Conservation (phyloP, 2,888 invertebrate species). For the Eupithecia vulgata region DNA sequence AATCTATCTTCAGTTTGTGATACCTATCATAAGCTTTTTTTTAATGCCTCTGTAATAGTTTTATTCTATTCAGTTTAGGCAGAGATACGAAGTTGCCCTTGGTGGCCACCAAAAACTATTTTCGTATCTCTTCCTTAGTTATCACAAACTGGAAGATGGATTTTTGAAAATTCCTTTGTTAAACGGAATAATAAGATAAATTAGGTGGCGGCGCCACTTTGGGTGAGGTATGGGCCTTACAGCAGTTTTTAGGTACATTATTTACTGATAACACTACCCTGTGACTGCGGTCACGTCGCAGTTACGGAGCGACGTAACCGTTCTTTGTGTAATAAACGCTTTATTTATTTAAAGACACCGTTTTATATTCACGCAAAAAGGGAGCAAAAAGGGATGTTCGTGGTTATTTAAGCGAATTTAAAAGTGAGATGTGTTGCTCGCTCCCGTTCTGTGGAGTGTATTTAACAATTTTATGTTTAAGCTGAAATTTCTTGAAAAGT, state of each 20-base stretch:
- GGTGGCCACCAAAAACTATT: too few species aligned
- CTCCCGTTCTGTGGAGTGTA: conserved; percentile 30
- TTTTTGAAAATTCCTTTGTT: too few species aligned
- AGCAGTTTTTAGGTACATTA: neutral
- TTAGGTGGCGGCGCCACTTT: too few species aligned
- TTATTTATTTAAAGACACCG: conserved; percentile 52
- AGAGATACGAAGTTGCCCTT: too few species aligned
- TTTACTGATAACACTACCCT: conserved; percentile 19
- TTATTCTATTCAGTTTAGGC: too few species aligned
- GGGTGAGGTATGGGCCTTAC: too few species aligned
- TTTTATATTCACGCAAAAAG: conserved; percentile 51
- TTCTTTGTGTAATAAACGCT: conserved; percentile 51
- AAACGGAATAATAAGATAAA: too few species aligned
- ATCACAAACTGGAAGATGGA: too few species aligned
- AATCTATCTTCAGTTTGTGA: too few species aligned
- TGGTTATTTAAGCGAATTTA: conserved; percentile 48
- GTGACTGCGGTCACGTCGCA: conserved; percentile 38
- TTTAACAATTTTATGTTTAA: conserved; percentile 34
- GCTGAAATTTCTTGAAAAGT: neutral
- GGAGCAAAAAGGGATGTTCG: conserved; percentile 40
- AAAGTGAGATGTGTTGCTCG: conserved; percentile 38
- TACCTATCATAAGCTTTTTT: too few species aligned
- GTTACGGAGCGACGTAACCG: conserved; percentile 47
- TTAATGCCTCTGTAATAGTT: too few species aligned
- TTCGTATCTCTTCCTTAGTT: too few species aligned